These are phyloP conservation scores for Falcunculus frontatus DNA, from an alignment of 2,113 vertebrate genomes.

Conservation along the genomic window DNA sequence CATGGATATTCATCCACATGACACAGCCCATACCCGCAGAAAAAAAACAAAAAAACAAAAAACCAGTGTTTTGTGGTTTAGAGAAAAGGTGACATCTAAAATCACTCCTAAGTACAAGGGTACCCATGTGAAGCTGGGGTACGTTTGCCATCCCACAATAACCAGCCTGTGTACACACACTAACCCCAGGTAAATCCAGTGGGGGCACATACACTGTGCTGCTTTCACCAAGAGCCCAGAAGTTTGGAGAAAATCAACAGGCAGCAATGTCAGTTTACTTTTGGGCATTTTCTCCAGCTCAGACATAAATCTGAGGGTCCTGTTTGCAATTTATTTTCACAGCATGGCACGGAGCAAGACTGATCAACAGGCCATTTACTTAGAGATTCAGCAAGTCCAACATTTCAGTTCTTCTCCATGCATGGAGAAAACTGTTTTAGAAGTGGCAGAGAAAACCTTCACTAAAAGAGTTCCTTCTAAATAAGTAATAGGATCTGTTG, in stretches of 20 bases:
- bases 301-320: background rate
- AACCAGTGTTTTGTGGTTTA: background rate
- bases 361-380: background rate
- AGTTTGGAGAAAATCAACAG: background rate
- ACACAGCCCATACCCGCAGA: background rate
- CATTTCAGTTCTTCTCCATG: background rate
- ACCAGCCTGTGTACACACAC: background rate
- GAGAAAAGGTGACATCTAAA: background rate
- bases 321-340: background rate
- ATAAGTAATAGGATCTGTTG: background rate
- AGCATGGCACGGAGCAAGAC: background rate
- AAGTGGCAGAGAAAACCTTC: background rate
- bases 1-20: background rate
- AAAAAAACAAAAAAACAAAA: fast-evolving
- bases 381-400: background rate
- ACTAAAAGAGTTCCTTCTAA: background rate
- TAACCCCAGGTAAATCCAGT: background rate
- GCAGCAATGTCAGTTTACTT: background rate
- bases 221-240: background rate
- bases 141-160: background rate
- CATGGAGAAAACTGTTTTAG: background rate
- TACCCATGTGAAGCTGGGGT: background rate
- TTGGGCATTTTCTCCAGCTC: background rate
- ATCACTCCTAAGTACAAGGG: background rate
- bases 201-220: background rate